Evolutionary conservation across 2,113 vertebrate species (phyloP).

Genomic region (Herpailurus yagouaroundi): DNA sequence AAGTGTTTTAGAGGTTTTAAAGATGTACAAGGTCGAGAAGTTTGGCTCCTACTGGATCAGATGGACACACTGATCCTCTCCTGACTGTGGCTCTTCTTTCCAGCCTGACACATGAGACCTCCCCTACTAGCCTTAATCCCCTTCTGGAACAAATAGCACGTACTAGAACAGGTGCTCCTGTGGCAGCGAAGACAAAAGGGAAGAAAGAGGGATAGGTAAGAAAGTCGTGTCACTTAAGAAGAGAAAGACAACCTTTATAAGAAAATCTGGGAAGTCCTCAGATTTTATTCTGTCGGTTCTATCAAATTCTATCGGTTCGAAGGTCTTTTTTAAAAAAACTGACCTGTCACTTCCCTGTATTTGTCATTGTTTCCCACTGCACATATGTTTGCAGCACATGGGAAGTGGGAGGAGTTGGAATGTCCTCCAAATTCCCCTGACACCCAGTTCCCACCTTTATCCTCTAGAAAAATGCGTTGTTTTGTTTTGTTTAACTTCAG

Average conservation of each 20-base stretch:
- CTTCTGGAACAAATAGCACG: neutral
- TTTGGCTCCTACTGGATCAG: neutral
- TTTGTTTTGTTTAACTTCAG: conserved; percentile 60
- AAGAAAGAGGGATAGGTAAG: neutral
- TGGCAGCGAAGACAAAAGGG: neutral
- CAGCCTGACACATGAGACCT: neutral
- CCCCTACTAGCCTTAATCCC: neutral
- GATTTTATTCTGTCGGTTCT: neutral
- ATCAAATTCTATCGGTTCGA: neutral
- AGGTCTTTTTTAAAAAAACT: neutral
- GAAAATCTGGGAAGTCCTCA: neutral
- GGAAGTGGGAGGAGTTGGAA: conserved; percentile 69
- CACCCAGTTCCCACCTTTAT: conserved; percentile 45
- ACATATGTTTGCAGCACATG: conserved; percentile 22
- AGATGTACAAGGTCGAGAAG: conserved; percentile 5
- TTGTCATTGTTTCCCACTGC: conserved; percentile 47
- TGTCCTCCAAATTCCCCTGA: conserved; percentile 62
- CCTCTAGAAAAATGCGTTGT: conserved; percentile 52
- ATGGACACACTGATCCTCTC: neutral
- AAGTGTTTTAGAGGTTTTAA: neutral
- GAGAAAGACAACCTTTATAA: neutral
- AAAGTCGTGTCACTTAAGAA: neutral
- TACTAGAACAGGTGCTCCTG: neutral
- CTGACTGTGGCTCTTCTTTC: neutral
- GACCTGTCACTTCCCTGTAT: neutral